phyloP scores from a whole-genome alignment of 1,140 invertebrate species.

The Caerostris darwini region DNA sequence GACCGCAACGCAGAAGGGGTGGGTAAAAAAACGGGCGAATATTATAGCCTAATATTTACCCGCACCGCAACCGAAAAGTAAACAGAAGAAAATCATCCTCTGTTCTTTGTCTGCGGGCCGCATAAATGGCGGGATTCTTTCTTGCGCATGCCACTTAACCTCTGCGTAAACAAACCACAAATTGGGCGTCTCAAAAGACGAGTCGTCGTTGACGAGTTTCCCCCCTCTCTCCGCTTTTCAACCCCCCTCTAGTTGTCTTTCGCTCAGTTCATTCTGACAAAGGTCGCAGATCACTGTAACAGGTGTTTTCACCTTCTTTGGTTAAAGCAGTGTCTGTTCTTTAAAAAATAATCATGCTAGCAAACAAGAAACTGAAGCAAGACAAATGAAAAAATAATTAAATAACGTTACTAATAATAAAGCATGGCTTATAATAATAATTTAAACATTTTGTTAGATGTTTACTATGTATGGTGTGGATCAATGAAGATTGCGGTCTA shows the following conservation, averaged over 20 bases:
- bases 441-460: too few relatives aligned
- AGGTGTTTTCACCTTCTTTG: conserved; percentile 1
- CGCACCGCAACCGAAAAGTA: conserved; percentile 61
- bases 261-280: not conserved
- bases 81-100: conserved; percentile 37
- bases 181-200: conserved; percentile 37
- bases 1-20: not conserved
- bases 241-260: not conserved
- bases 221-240: not conserved
- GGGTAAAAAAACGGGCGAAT: not conserved
- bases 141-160: conserved; percentile 61
- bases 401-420: too few relatives aligned
- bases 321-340: not conserved
- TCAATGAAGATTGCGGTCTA: too few relatives aligned
- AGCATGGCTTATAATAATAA: too few relatives aligned
- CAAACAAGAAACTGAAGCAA: too few relatives aligned
- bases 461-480: too few relatives aligned
- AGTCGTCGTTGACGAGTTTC: not conserved
- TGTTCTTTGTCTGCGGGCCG: conserved; percentile 37
- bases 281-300: conserved; percentile 39
- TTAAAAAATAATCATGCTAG: not conserved
- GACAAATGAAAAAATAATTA: too few relatives aligned
- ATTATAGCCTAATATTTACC: conserved; percentile 53
- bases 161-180: conserved; percentile 66
- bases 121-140: conserved; percentile 41